Evolutionary conservation across 2,888 invertebrate species (phyloP).

Genomic region (Amphimallon solstitiale): DNA sequence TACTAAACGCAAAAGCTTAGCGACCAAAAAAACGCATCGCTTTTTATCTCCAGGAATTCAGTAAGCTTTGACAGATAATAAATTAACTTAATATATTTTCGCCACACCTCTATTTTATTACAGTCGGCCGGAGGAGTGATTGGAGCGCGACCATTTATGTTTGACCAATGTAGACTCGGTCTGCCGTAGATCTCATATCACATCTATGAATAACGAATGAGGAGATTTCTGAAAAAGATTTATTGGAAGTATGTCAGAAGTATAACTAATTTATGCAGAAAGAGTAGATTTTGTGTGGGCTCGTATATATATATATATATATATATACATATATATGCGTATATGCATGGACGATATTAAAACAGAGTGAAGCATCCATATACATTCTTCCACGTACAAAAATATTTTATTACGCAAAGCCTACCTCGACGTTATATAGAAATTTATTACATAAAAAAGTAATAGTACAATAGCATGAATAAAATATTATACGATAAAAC

Average conservation of each 20-base stretch:
- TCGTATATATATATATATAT: constrained; percentile 3
- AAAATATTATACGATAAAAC: not conserved
- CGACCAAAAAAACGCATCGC: constrained; percentile 27
- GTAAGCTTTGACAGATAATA: constrained; percentile 51
- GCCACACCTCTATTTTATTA: constrained; percentile 51
- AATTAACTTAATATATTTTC: constrained; percentile 51
- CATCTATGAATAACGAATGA: constrained; percentile 54
- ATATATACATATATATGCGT: not conserved
- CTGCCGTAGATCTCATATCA: constrained; percentile 51
- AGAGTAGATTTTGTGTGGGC: constrained; percentile 41
- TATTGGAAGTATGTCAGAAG: constrained; percentile 48
- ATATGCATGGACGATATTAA: not conserved
- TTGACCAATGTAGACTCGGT: constrained; percentile 31
- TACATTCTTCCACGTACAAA: not conserved
- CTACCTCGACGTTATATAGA: not conserved
- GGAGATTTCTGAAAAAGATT: constrained; percentile 50
- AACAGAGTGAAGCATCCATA: too few species aligned
- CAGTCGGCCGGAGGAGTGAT: constrained; percentile 42
- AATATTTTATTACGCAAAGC: not conserved
- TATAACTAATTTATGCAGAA: constrained; percentile 48
- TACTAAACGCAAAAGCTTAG: constrained; percentile 36
- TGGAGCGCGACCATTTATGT: not conserved
- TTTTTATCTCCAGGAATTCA: constrained; percentile 49
- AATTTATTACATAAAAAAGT: not conserved
- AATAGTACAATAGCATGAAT: not conserved